These are phyloP conservation scores for Todiramphus chloris DNA, from an alignment of 2,113 vertebrate species.

Conservation along the genomic window DNA sequence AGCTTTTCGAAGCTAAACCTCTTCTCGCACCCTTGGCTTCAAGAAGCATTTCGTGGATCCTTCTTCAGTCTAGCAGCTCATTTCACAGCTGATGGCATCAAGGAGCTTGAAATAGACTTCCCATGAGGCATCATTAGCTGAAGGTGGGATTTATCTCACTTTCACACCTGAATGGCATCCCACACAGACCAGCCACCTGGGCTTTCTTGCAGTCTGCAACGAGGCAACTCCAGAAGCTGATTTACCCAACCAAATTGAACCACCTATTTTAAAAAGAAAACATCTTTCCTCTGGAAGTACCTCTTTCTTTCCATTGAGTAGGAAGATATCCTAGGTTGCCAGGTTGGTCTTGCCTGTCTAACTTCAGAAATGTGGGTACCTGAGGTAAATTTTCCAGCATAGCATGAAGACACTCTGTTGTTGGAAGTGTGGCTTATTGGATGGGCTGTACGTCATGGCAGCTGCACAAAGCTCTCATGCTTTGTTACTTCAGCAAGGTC, in stretches of 20 bases:
- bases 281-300: background rate
- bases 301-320: background rate
- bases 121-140: background rate
- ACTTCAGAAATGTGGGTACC: background rate
- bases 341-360: background rate
- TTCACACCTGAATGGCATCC: background rate
- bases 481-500: background rate
- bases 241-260: background rate
- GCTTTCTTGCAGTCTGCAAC: background rate
- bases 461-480: background rate
- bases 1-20: background rate
- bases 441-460: fast-evolving
- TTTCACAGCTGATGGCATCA: fast-evolving
- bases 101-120: background rate
- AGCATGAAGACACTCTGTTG: fast-evolving
- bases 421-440: background rate
- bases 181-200: background rate
- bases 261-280: background rate
- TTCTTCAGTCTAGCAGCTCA: background rate
- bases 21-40: background rate
- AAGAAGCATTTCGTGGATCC: background rate
- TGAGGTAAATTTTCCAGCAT: background rate
- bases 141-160: background rate
- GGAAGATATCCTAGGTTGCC: background rate
- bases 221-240: background rate